Conservation (phyloP, 2,113 vertebrate genomes). For the Vombatus ursinus region DNA sequence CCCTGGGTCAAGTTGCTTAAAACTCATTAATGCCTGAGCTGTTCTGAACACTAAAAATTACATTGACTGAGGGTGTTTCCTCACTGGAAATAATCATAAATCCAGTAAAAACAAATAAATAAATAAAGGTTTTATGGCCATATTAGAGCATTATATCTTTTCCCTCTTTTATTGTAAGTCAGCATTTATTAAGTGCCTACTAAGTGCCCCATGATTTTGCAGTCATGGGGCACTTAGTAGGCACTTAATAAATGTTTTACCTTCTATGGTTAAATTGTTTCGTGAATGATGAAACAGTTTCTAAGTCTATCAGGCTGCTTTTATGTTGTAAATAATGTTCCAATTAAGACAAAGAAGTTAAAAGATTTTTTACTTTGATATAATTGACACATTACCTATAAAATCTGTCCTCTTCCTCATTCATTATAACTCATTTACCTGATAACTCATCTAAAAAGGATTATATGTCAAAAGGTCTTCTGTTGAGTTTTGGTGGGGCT, state of each 20-base stretch:
- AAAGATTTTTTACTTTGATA: neutral
- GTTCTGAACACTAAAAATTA: neutral
- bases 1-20: neutral
- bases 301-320: conserved; percentile 4
- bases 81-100: neutral
- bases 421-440: conserved; percentile 49
- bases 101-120: neutral
- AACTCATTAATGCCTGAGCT: neutral
- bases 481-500: neutral
- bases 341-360: conserved; percentile 20
- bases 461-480: conserved; percentile 16
- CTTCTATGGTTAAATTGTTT: neutral
- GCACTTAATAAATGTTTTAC: neutral
- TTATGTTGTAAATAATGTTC: neutral
- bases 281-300: neutral
- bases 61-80: neutral
- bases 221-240: too few species aligned
- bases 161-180: neutral
- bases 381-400: neutral
- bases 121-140: neutral
- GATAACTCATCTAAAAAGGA: conserved; percentile 54
- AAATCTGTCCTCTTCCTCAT: neutral
- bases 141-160: neutral
- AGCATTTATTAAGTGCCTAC: neutral
- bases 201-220: neutral